Percentiles rank a stretch among this genome's conserved stretches.
These are phyloP conservation scores for Heptranchias perlo DNA, from an alignment of 2,113 vertebrate genomes.

Conservation along the genomic window DNA sequence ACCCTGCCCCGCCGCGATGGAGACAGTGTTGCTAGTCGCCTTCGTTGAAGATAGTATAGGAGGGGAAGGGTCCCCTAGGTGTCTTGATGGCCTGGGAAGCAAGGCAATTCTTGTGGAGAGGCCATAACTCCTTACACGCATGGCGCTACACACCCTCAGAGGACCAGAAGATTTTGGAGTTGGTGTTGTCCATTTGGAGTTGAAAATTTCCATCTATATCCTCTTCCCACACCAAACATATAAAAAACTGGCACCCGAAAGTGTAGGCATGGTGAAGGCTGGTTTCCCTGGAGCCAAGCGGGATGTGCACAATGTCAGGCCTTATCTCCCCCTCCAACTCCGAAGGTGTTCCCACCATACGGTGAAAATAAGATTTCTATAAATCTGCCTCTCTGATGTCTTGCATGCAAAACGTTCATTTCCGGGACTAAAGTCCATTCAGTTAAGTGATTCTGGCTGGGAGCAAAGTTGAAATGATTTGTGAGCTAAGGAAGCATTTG, in stretches of 20 bases:
- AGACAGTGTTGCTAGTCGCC: not conserved
- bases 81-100: not conserved
- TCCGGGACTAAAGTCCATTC: not conserved
- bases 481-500: not conserved
- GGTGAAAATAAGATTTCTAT: not conserved
- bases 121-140: not conserved
- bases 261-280: no score
- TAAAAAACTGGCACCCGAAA: not conserved
- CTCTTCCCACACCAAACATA: not conserved
- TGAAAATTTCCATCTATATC: not conserved
- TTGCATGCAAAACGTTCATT: not conserved
- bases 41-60: not conserved
- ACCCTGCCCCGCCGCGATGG: no score
- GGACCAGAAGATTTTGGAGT: not conserved
- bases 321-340: no score
- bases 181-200: not conserved
- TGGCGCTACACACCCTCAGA: not conserved
- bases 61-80: not conserved
- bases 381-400: not conserved
- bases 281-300: no score
- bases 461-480: not conserved
- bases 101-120: not conserved
- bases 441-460: not conserved
- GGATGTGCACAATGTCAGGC: no score
- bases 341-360: no score